Evolutionary conservation across 92 coral and sea anemone genomes (phyloP).

Genomic region (Ricordea florida): DNA sequence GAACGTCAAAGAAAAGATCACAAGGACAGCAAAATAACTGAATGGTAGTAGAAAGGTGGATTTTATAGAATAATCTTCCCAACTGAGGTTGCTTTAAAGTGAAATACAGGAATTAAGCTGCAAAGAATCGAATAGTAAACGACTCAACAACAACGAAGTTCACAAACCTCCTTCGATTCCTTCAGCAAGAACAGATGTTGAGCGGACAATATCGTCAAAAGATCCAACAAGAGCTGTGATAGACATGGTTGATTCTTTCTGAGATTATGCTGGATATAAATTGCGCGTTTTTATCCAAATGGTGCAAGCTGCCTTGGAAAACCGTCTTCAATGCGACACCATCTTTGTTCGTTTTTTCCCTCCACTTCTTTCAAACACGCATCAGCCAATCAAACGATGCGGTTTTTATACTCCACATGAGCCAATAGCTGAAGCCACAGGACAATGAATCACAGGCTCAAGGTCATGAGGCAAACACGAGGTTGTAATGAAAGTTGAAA

Average conservation of each 20-base stretch:
- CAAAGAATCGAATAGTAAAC: too few relatives aligned
- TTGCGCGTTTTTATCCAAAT: too few relatives aligned
- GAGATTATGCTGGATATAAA: background rate
- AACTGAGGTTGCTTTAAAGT: too few relatives aligned
- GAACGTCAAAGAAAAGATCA: too few relatives aligned
- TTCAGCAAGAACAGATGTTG: constrained; percentile 84
- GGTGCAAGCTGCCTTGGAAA: too few relatives aligned
- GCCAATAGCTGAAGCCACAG: constrained; percentile 7
- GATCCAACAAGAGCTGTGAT: constrained; percentile 81
- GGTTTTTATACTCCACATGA: constrained; percentile 28
- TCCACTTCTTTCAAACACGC: constrained; percentile 83
- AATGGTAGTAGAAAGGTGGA: too few relatives aligned
- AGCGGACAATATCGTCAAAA: constrained; percentile 94
- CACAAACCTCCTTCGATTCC: constrained; percentile 96
- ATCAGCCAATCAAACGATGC: constrained; percentile 67
- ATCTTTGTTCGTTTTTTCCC: constrained; percentile 95
- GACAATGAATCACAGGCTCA: constrained; percentile 45
- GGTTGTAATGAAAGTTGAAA: too few relatives aligned
- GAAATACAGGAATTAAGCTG: too few relatives aligned
- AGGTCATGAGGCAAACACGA: too few relatives aligned
- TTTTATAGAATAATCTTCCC: too few relatives aligned
- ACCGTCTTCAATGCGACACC: constrained; percentile 41
- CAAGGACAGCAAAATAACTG: too few relatives aligned
- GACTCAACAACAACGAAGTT: background rate
- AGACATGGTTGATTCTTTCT: constrained; percentile 66